These are phyloP conservation scores for Cydia fagiglandana DNA, from an alignment of 1,140 invertebrate species.

Conservation along the genomic window DNA sequence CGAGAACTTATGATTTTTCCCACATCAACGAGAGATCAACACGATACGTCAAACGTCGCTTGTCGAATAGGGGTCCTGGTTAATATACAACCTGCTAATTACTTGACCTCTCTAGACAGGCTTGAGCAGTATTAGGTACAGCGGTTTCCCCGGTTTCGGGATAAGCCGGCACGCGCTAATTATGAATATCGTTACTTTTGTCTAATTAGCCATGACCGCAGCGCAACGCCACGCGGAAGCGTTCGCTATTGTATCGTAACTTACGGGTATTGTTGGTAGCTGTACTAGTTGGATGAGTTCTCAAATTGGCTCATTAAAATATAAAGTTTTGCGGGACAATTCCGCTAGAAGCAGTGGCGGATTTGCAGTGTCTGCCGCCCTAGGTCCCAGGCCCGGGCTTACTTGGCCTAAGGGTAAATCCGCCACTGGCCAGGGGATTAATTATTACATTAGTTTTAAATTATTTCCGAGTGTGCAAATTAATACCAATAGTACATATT, in stretches of 20 bases:
- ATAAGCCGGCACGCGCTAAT: constrained; percentile 3
- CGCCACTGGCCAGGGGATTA: background rate
- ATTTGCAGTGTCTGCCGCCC: too few species aligned
- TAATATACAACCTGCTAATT: background rate
- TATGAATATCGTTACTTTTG: constrained; percentile 27
- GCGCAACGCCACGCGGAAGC: constrained; percentile 16
- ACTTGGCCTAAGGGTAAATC: too few species aligned
- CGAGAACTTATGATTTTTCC: too few species aligned
- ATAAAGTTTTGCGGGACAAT: constrained; percentile 21
- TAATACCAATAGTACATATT: too few species aligned
- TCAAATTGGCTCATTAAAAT: constrained; percentile 40
- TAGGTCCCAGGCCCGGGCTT: too few species aligned
- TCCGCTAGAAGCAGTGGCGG: background rate
- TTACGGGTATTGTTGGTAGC: constrained; percentile 13
- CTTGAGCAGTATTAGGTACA: background rate
- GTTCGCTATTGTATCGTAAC: constrained; percentile 24
- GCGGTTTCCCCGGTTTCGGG: background rate
- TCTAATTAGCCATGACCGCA: constrained; percentile 15
- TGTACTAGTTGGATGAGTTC: constrained; percentile 1
- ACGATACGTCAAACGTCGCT: too few species aligned
- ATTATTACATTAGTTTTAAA: background rate
- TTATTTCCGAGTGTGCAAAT: background rate
- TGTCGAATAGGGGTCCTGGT: too few species aligned
- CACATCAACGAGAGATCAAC: too few species aligned
- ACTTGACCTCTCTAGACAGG: background rate